Percentiles rank a stretch among this genome's conserved stretches.
Evolutionary conservation across 1,140 invertebrate genomes (phyloP).

Genomic region (Drosophila subpulchrella): DNA sequence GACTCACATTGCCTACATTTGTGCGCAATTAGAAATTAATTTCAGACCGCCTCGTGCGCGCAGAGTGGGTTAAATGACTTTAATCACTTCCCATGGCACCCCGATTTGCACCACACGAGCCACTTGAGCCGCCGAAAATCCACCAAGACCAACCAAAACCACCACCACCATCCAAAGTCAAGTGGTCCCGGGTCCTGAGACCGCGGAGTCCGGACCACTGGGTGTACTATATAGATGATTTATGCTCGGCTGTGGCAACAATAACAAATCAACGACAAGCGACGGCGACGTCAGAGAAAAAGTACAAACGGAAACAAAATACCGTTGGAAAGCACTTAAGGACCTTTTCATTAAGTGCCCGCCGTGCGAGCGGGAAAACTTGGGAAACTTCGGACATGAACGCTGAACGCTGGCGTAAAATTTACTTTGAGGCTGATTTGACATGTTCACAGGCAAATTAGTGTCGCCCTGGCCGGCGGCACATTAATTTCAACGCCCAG

Average conservation of each 20-base stretch:
- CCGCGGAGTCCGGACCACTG: not conserved
- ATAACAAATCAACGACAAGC: slow-evolving; percentile 78
- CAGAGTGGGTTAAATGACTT: slow-evolving; percentile 81
- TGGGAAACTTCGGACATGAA: slow-evolving; percentile 33
- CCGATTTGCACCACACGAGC: slow-evolving; percentile 26
- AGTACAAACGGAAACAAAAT: slow-evolving; percentile 83
- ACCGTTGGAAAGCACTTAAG: slow-evolving; percentile 83
- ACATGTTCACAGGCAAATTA: slow-evolving; percentile 83
- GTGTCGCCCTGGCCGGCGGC: slow-evolving; percentile 70
- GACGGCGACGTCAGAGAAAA: slow-evolving; percentile 62
- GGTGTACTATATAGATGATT: slow-evolving; percentile 53
- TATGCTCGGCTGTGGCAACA: slow-evolving; percentile 75
- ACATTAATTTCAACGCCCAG: slow-evolving; percentile 73
- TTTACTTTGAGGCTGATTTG: slow-evolving; percentile 77
- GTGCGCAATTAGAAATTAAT: slow-evolving; percentile 82
- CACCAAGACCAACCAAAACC: not conserved
- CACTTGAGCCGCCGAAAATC: slow-evolving; percentile 19
- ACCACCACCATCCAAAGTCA: slow-evolving; percentile 13
- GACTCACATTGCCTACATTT: slow-evolving; percentile 66
- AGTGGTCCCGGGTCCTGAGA: slow-evolving; percentile 20
- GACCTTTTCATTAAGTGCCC: slow-evolving; percentile 82
- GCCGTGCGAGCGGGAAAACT: slow-evolving; percentile 9
- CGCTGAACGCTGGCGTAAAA: slow-evolving; percentile 62
- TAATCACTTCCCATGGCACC: slow-evolving; percentile 77
- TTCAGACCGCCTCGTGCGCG: slow-evolving; percentile 52